Evolutionary conservation across 2,797 vertebrate species (phyloP), one percentile per base, ranked within the genome.

Genomic region (Scomberomorus guttatus): DNA sequence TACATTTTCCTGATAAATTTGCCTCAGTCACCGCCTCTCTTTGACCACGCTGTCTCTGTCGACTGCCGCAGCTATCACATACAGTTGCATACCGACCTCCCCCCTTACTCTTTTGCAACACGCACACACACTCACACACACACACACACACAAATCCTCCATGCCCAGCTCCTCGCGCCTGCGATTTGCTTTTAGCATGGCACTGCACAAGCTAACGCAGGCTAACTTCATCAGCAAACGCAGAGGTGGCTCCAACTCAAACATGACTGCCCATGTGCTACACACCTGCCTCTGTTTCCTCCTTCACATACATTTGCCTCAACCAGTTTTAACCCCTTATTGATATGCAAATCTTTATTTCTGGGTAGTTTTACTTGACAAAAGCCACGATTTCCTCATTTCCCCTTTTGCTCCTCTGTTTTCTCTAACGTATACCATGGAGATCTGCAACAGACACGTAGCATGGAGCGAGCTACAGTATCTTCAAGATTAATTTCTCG

Each of bases 261-360:
- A 92, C 83, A 90, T 92, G 92, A 86, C 84, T 68, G 71, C 85
- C 80, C 80, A 65, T 77, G 69, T 89, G 66, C 83, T 83, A 25
- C 82, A 89, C 17, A 50, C 71, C 78, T 79, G 72, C 78, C 71
- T 71, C 77, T 20, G 37, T 25, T 17, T 60, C 44, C 78, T 86
- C 76, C 56, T 83, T 74, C 79, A 25, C 76, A 71, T 70, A 79
- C 39, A 57, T 68, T 52, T 34, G 42, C 58, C 63, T 65, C 27
- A 73, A 48, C 58, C 52, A 3, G 77, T 69, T 79, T 85, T 61
- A 81, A 87, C 69, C 70, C 78, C 62, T 79, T 74, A 48, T 18
- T 42, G 32, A 77, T 37, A 8, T 29, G 8, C 37, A 42, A 64
- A 44, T 25, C 17, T 72, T 79, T 46, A 25, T 50, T 50, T 8